Percentiles rank a stretch among this genome's conserved stretches.
Evolutionary conservation across 2,113 vertebrate genomes (phyloP).

Genomic region (Pygoscelis antarcticus): DNA sequence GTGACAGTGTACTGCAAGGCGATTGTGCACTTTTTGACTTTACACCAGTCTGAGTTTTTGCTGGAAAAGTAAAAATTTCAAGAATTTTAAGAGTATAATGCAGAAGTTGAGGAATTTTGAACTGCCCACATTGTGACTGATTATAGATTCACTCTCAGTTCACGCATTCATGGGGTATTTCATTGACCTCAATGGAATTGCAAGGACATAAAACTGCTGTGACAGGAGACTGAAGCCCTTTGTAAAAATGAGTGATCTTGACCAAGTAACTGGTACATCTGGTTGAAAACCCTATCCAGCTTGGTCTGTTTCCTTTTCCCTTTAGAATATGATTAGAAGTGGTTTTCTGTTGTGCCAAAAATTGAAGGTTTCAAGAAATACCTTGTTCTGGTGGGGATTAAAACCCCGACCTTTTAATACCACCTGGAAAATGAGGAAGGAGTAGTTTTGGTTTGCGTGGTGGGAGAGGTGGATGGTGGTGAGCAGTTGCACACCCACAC

Average conservation of each 20-base stretch:
- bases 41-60: not conserved
- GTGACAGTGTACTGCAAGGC: not conserved
- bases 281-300: not conserved
- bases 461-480: not conserved
- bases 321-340: not conserved
- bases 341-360: not conserved
- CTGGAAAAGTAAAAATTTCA: not conserved
- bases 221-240: not conserved
- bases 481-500: too few species aligned
- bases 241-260: not conserved
- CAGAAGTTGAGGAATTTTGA: not conserved
- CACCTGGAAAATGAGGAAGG: not conserved
- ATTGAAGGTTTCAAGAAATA: not conserved
- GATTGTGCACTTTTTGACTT: accelerated
- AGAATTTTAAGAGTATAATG: not conserved
- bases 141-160: not conserved
- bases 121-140: not conserved
- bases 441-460: not conserved
- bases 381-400: not conserved
- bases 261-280: not conserved
- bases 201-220: not conserved
- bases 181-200: not conserved
- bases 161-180: not conserved
- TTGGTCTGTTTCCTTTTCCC: not conserved
- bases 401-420: too few species aligned